Percentiles rank a stretch among this genome's conserved stretches.
Evolutionary conservation across 2,113 vertebrate species (phyloP).

Genomic region (Aplodontia rufa): DNA sequence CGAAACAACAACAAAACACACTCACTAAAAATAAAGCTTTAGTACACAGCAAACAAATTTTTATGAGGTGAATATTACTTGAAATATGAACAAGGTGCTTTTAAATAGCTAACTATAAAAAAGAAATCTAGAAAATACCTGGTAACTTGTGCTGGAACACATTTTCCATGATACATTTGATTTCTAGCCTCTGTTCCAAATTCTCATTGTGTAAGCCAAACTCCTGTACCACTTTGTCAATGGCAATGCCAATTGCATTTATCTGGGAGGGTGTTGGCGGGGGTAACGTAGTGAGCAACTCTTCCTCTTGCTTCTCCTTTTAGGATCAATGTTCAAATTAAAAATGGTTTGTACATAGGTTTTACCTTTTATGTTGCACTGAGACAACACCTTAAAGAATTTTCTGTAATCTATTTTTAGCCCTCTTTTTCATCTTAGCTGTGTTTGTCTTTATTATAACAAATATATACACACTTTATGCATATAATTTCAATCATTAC

Average conservation of each 20-base stretch:
- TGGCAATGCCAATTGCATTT: constrained; percentile 85
- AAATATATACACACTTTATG: neutral
- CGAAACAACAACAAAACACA: neutral
- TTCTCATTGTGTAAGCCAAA: constrained; percentile 90
- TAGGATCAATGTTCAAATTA: constrained; percentile 68
- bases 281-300: constrained; percentile 89
- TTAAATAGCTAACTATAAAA: constrained; percentile 58
- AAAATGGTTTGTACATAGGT: constrained; percentile 46
- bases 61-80: constrained; percentile 19
- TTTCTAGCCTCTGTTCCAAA: constrained; percentile 85
- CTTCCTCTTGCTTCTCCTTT: constrained; percentile 93
- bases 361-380: constrained; percentile 48
- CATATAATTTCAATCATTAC: neutral
- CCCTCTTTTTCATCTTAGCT: constrained; percentile 2
- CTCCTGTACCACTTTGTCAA: constrained; percentile 88
- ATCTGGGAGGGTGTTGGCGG: constrained; percentile 89
- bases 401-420: constrained; percentile 2
- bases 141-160: constrained; percentile 89
- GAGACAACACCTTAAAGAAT: neutral
- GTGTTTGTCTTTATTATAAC: constrained; percentile 12
- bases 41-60: neutral
- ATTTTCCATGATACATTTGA: constrained; percentile 89
- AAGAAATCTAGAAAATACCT: constrained; percentile 85
- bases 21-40: constrained; percentile 1
- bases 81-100: constrained; percentile 31